These are phyloP conservation scores for Geophilus truncorum DNA, from an alignment of 2,888 invertebrate species.

Conservation along the genomic window DNA sequence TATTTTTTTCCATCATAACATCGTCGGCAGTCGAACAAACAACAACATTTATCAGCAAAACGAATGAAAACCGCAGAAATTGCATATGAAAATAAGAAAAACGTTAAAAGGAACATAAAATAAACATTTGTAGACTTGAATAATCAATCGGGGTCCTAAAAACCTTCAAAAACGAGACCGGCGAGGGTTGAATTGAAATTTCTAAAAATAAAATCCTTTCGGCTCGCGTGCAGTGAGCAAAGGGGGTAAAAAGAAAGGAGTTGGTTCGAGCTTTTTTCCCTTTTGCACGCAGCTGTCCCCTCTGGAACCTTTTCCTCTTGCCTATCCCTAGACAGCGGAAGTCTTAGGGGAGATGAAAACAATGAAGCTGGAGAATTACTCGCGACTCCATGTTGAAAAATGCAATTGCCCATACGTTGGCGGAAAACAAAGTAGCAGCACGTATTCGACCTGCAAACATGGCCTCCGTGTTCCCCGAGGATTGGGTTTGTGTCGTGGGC, in stretches of 20 bases:
- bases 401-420: constrained; percentile 4
- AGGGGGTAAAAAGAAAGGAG: constrained; percentile 22
- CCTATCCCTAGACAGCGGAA: constrained; percentile 15
- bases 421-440: constrained; percentile 15
- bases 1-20: no score
- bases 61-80: no score
- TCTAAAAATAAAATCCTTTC: background rate
- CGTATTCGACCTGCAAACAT: constrained; percentile 8
- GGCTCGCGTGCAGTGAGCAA: background rate
- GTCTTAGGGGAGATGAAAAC: constrained; percentile 22
- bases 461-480: background rate
- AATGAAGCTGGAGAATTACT: constrained; percentile 24
- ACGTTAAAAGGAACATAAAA: no score
- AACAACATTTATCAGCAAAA: background rate
- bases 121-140: no score
- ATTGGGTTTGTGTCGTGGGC: no score
- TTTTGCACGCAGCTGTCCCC: constrained; percentile 6
- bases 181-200: no score
- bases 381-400: constrained; percentile 25
- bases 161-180: no score
- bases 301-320: constrained; percentile 11
- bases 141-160: no score
- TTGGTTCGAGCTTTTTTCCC: background rate
- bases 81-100: no score
- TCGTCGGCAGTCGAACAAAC: no score